Base-by-base conservation (phyloP, 2,113 vertebrate species). In the Pampusana beccarii region DNA sequence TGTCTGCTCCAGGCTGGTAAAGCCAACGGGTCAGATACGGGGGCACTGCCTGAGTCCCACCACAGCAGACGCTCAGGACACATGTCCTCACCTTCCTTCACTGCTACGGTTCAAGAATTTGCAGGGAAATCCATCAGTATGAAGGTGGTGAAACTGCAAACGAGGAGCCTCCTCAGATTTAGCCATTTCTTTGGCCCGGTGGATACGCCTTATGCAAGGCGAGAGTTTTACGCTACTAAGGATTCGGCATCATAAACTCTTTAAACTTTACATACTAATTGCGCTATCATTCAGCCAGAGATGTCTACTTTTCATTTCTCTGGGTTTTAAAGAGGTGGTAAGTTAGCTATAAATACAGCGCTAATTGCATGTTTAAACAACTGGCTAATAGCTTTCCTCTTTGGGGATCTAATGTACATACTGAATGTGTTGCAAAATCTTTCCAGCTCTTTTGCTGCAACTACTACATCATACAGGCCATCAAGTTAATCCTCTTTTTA, bases 401-500 rank as follows among this genome's bases (percentile, higher is more conserved):
- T 83, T 7, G 31, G 84, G 60, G 44, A 89, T 86, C 70, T 79
- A 67, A 48, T 2, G 50, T 34, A 66, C 36, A 14, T 48, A 18
- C 40, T 40, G 66, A 95, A 11, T 15, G 40, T 0, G 31, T 16
- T 36, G 48, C 62, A 66, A 87, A 82, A 70, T 15, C 66, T 77
- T 94, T 75, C 87, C 93, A 91, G 44, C 40, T 85, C 90, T 75
- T 89, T 33, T 38, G 66, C 86, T 61, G 73, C 0, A 12, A 75
- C 81, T 62, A 62, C 66, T 80, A 31, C 71, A 62, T 75, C 75
- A 69, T 3, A 9, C 61, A 93, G 66, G 36, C 62, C 50, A 69
- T 3, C 54, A 77, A 80, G 24, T 79, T 89, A 92, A 96, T 79
- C 53, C 64, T 54, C 36, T 83, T 93, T 88, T 94, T 91, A 90